phyloP scores from a whole-genome alignment of 2,113 vertebrate genomes.

The Pithys albifrons region DNA sequence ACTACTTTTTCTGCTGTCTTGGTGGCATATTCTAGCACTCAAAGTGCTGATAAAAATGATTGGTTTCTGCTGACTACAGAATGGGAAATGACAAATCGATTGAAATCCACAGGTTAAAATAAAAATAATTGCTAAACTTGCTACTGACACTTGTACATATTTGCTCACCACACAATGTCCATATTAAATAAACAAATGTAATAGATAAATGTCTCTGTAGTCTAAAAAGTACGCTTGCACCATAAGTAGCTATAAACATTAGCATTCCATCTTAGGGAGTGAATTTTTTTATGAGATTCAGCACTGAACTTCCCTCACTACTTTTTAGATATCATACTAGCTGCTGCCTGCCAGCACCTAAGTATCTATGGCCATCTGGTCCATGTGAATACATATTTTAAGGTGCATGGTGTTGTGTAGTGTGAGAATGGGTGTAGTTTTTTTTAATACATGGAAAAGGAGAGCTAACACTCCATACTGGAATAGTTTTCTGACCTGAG shows the following conservation, averaged over 20 bases:
- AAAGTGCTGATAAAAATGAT: slow-evolving; percentile 41
- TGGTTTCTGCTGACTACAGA: slow-evolving; percentile 7
- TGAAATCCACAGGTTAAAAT: slow-evolving; percentile 26
- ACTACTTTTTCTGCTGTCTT: slow-evolving; percentile 40
- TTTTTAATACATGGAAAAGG: rapidly evolving
- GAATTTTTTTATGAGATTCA: background rate
- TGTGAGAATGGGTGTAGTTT: background rate
- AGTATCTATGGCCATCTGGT: background rate
- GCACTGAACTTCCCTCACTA: background rate
- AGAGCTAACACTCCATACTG: background rate
- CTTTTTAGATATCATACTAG: background rate
- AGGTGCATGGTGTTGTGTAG: background rate
- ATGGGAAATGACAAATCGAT: slow-evolving; percentile 33
- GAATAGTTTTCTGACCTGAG: background rate
- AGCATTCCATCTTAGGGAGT: background rate
- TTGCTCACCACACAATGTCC: background rate
- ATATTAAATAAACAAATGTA: background rate
- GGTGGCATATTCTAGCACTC: slow-evolving; percentile 1
- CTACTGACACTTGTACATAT: background rate
- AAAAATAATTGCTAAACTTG: slow-evolving; percentile 32
- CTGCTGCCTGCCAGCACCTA: background rate
- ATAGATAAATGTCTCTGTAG: background rate
- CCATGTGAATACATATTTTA: background rate
- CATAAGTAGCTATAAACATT: background rate
- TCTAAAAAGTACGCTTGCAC: background rate